Percentiles rank a stretch among this genome's conserved stretches.
Conservation (phyloP, 2,888 invertebrate species). For the Sarcophaga caerulescens region DNA sequence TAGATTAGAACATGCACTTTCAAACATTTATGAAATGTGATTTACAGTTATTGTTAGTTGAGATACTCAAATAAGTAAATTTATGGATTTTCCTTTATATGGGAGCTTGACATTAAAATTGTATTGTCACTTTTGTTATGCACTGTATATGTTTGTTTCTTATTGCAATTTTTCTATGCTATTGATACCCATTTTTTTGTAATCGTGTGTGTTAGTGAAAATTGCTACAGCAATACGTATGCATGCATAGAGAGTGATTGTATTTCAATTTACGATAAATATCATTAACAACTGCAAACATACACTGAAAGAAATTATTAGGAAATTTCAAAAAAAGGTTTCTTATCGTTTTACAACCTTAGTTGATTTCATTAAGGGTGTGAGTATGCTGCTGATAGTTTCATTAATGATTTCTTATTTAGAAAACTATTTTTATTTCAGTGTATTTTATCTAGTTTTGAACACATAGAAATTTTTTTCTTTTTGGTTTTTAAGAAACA, state of each 20-base stretch:
- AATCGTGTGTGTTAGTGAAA: slow-evolving; percentile 23
- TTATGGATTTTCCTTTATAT: too few species aligned
- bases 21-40: neutral
- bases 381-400: too few species aligned
- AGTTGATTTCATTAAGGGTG: too few species aligned
- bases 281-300: slow-evolving; percentile 22
- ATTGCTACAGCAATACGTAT: slow-evolving; percentile 12
- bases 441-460: slow-evolving; percentile 4
- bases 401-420: too few species aligned
- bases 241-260: slow-evolving; percentile 38
- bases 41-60: too few species aligned
- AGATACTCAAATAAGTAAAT: too few species aligned
- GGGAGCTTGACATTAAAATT: too few species aligned
- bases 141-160: slow-evolving; percentile 2
- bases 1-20: neutral
- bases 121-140: neutral
- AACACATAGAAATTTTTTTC: neutral
- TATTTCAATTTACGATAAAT: slow-evolving; percentile 56
- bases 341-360: too few species aligned
- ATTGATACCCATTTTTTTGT: neutral
- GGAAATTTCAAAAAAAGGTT: too few species aligned
- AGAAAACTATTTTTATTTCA: neutral
- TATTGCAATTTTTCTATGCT: slow-evolving; percentile 1
- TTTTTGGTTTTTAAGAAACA: too few species aligned
- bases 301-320: slow-evolving; percentile 18